phyloP scores from a whole-genome alignment of 1,140 invertebrate genomes.

The Caerostris darwini region DNA sequence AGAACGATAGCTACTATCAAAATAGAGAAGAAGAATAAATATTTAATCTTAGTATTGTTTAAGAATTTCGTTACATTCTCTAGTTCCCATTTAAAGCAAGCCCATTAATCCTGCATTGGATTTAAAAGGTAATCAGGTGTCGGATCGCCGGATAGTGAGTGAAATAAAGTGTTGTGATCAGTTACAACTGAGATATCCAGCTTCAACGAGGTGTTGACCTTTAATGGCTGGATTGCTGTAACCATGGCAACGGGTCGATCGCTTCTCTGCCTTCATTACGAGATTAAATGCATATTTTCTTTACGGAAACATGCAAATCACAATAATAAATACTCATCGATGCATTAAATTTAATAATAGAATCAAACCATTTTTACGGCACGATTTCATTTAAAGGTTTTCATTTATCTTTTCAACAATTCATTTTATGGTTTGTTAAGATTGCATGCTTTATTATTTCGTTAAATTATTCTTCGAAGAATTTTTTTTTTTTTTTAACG shows the following conservation, averaged over 20 bases:
- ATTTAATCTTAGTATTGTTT: no score
- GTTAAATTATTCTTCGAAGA: no score
- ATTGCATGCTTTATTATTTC: no score
- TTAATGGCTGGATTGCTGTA: conserved; percentile 59
- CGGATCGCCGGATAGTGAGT: neutral
- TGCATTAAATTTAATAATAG: neutral
- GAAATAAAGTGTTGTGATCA: conserved; percentile 44
- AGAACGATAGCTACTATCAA: no score
- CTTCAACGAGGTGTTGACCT: conserved; percentile 62
- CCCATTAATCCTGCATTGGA: neutral
- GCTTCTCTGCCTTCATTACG: conserved; percentile 41
- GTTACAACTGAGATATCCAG: conserved; percentile 18
- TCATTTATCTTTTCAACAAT: no score
- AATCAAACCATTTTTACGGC: neutral
- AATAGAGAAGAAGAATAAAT: no score
- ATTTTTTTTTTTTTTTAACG: no score
- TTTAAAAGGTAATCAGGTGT: conserved; percentile 27
- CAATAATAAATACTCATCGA: neutral
- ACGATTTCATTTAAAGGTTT: no score
- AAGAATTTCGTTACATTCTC: no score
- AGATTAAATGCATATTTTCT: conserved; percentile 47
- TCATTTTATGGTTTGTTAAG: no score
- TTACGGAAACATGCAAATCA: neutral
- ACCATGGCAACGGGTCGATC: conserved; percentile 67
- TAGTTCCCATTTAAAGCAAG: neutral